Conservation (phyloP, 2,888 invertebrate genomes). For the Pollenia amentaria region DNA sequence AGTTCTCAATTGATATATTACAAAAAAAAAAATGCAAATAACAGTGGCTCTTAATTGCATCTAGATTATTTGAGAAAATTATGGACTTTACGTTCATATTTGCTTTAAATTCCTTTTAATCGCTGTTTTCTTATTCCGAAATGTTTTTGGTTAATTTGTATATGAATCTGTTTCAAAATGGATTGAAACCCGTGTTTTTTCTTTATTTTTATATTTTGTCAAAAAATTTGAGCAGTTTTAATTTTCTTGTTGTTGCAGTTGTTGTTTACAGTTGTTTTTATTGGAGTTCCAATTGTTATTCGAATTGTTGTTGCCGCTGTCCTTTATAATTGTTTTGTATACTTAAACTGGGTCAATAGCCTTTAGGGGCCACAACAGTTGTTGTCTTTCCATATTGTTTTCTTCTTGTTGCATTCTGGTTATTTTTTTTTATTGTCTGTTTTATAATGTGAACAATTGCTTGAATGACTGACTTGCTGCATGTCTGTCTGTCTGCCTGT, state of each 20-base stretch:
- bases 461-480: slow-evolving; percentile 4
- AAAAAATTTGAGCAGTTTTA: slow-evolving; percentile 21
- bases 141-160: slow-evolving; percentile 12
- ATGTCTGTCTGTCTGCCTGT: slow-evolving; percentile 1
- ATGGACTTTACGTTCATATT: too few relatives aligned
- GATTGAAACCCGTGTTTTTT: not conserved
- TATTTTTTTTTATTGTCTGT: slow-evolving; percentile 10
- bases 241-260: slow-evolving; percentile 21
- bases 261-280: not conserved
- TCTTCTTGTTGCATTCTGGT: slow-evolving; percentile 11
- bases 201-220: slow-evolving; percentile 40
- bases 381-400: slow-evolving; percentile 59
- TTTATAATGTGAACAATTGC: slow-evolving; percentile 33
- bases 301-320: slow-evolving; percentile 22
- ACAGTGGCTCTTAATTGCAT: too few relatives aligned
- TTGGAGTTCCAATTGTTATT: not conserved
- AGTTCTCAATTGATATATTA: too few relatives aligned
- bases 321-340: slow-evolving; percentile 70
- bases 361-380: slow-evolving; percentile 64
- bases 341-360: slow-evolving; percentile 70
- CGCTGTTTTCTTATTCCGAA: not conserved
- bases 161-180: not conserved
- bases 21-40: too few relatives aligned
- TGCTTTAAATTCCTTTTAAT: not conserved
- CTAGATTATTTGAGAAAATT: too few relatives aligned